Percentiles rank a stretch among this genome's conserved stretches.
These are phyloP conservation scores for Onychomys leucogaster DNA, from an alignment of 2,797 vertebrate genomes.

Conservation along the genomic window DNA sequence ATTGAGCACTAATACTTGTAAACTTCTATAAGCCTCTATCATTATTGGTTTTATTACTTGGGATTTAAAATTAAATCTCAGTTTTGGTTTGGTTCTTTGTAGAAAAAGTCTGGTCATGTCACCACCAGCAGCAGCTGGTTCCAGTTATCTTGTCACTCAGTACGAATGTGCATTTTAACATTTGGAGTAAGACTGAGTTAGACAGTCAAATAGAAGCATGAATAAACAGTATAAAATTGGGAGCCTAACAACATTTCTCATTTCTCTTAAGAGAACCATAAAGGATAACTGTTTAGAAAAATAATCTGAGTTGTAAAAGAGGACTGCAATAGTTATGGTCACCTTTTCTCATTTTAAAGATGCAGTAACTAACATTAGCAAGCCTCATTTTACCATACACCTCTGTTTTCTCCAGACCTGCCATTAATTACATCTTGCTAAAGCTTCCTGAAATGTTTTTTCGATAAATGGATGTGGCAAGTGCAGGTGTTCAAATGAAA, in stretches of 20 bases:
- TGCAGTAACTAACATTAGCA: not conserved
- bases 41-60: not conserved
- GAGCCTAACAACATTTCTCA: not conserved
- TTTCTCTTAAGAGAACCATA: not conserved
- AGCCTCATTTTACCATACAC: accelerated
- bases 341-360: not conserved
- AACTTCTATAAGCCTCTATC: not conserved
- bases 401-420: not conserved
- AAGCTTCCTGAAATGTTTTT: not conserved
- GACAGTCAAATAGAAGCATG: not conserved
- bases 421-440: constrained; percentile 2
- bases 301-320: not conserved
- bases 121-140: not conserved
- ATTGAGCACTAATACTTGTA: not conserved
- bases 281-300: too few species aligned
- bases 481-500: not conserved
- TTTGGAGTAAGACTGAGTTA: not conserved
- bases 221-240: not conserved
- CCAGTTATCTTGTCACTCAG: not conserved
- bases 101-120: not conserved
- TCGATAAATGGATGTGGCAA: not conserved
- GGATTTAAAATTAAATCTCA: not conserved
- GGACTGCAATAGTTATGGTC: not conserved
- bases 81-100: not conserved
- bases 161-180: not conserved